Base-by-base conservation (phyloP, 2,113 vertebrate genomes). In the Xerus inauris region DNA sequence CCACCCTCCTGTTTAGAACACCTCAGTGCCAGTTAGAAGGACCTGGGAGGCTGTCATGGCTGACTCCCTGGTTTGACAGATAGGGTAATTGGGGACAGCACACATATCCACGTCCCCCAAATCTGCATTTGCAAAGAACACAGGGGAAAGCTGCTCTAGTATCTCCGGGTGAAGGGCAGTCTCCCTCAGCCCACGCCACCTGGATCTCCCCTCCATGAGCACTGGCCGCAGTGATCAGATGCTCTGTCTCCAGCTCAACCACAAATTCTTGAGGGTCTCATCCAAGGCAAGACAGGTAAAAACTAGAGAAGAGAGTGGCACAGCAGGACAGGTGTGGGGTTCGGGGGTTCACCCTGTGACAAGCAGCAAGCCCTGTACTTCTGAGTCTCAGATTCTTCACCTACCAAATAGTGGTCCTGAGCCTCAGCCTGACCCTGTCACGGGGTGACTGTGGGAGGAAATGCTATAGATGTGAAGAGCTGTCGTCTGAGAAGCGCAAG, bases 361-460 rank as follows among this genome's bases (percentile, higher is more conserved):
- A 20, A 22, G 7, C 17, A 67, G 45, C 35, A 49, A n/a, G 2
- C 51, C 16, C 13, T 92, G 47, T 20, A 5, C 24, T 45, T 65
- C 71, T 1, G 5, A 26, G 24, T 38, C 9, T 81, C 59, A 45
- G 38, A 16, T 32, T 75, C 38, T 24, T 84, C 57, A 30, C 20
- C 69, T 57, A 38, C 16, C 71, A 45, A 30, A 1, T 6, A 24
- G 20, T 47, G 8, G 8, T 47, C 38, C n/a, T 6, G 64, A 42
- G 40, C 20, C 51, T 8, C 0, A 30, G 26, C 51, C 64, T 54
- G 76, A 28, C 32, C 12, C 6, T 1, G 1, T 62, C n/a, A 9
- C 1, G 3, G n/a, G n/a, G 83, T 10, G 12, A 17, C 45, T 49
- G 0, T 62, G 5, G 72, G 40, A 40, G 3, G 0, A 24, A 20